These are phyloP conservation scores for Triplophysa dalaica DNA, from an alignment of 2,113 vertebrate species.

Conservation along the genomic window DNA sequence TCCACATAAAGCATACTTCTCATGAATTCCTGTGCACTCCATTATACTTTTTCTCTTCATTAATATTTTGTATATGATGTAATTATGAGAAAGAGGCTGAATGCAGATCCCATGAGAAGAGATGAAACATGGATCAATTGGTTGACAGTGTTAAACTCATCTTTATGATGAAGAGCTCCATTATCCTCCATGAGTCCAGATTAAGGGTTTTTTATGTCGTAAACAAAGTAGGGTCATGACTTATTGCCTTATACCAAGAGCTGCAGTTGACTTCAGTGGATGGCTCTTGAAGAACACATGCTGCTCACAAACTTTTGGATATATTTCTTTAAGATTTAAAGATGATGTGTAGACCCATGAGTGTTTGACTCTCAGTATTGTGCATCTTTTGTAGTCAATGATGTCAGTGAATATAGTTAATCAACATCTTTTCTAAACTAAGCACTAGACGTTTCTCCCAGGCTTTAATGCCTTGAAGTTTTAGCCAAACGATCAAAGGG, in stretches of 20 bases:
- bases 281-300: not conserved
- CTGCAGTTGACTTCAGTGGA: not conserved
- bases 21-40: not conserved
- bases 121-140: slow-evolving; percentile 42
- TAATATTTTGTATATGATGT: not conserved
- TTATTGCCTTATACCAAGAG: slow-evolving; percentile 5
- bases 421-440: slow-evolving; percentile 44
- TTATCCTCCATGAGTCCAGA: slow-evolving; percentile 38
- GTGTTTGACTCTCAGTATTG: slow-evolving; percentile 8
- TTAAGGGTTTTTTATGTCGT: slow-evolving; percentile 30
- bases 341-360: slow-evolving; percentile 20
- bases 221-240: slow-evolving; percentile 31
- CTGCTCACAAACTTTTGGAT: slow-evolving; percentile 40
- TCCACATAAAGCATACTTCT: not conserved
- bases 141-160: slow-evolving; percentile 24
- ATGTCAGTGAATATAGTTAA: slow-evolving; percentile 36
- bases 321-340: not conserved
- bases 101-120: slow-evolving; percentile 27
- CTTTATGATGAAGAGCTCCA: slow-evolving; percentile 13
- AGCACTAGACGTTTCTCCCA: slow-evolving; percentile 34
- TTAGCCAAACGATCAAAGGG: slow-evolving; percentile 11
- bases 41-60: slow-evolving; percentile 16
- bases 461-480: slow-evolving; percentile 26
- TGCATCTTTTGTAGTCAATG: slow-evolving; percentile 27
- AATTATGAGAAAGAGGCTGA: slow-evolving; percentile 33